Base-by-base conservation (phyloP, 92 coral and sea anemone species). In the Phenganax marumi region DNA sequence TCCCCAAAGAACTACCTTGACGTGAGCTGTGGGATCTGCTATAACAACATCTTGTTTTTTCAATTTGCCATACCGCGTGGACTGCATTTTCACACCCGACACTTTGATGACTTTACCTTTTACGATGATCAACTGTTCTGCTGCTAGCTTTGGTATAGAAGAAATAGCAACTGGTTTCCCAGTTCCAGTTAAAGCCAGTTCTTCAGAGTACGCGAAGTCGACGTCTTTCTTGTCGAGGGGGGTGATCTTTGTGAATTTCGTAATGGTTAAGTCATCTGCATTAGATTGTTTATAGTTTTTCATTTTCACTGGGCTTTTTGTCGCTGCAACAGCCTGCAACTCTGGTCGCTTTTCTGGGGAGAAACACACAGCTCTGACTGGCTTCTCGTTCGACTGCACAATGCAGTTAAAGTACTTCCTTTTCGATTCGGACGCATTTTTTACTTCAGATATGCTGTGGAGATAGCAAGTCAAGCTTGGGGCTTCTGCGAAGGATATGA, bases 361-460 rank as follows among this genome's bases (percentile, higher is more conserved):
- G 89, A 80, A 86, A 74, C 86, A 81, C 53, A 81, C 86, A 71
- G 89, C 89, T 86, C 89, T 81, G 63, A 81, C 54, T 60, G 86
- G 78, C 62, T 86, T 86, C 74, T 86, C 82, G 68, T 81, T 86
- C 64, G 82, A 72, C 73, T 86, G 89, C 33, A 81, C 86, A 65
- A 81, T 52, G 65, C 86, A 86, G 75, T 81, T 81, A 83, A 86
- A 86, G 86, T 74, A 86, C 61, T 81, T 72, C 70, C 50, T 81
- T 50, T 81, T 86, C 81, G 89, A 86, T 72, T 81, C 76, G 71
- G 77, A 60, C 26, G 89, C 64, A 50, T 72, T 86, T 86, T 86
- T 86, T 43, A 82, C 87, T 43, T 82, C 86, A 82, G 58, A 83
- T 70, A 76, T 52, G 70, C 77, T 83, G 51, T 83, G 84, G 76